Base-by-base conservation (phyloP, 2,888 invertebrate species). In the Drosophila demipolita region DNA sequence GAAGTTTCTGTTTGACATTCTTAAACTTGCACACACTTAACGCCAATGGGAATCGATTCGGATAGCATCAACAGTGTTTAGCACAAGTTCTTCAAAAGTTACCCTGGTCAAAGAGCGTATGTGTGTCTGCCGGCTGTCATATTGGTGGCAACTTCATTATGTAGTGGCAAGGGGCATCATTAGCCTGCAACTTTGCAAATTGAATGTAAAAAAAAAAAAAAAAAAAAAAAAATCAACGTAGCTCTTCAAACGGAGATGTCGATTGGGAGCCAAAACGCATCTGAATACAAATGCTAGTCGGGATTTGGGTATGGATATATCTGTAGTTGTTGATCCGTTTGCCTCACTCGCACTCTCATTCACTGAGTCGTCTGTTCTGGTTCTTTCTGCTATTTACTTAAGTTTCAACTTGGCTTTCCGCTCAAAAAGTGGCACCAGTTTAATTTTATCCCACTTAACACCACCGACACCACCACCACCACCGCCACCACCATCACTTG, bases 171-270 rank as follows among this genome's bases (percentile, higher is more conserved):
- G 70, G 65, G 61, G 58, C 75, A 71, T 88, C 89, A 82, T 86
- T 82, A 73, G 89, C 89, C 76, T 75, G 82, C 69, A 88, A 88
- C 80, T 78, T 85, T 73, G 72, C 64, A 87, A 88, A 82, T 83
- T 86, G 76, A 85, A 88, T 88, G 75, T 68, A 15, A 45, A 45
- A 45, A 45, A 40, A 36, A 36, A 45, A 23, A 23, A 23, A 45
- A n/a, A 36, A 35, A 35, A 35, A 52, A 73, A 85, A 87, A 55
- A n/a, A n/a, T n/a, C 80, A 82, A 71, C 70, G 60, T 78, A 17
- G 50, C 66, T 45, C 20, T 23, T 2, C 20, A 45, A 45, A 71
- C 63, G 48, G 55, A 63, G 57, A 45, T 70, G 65, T 61, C 61
- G 40, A 40, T 68, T 42, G 32, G 50, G 17, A 33, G 45, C 12